A percentile compares a stretch with the other conserved stretches of the same genome.
Evolutionary conservation across 1,140 invertebrate species (phyloP).

Genomic region (Drosophila bipectinata): DNA sequence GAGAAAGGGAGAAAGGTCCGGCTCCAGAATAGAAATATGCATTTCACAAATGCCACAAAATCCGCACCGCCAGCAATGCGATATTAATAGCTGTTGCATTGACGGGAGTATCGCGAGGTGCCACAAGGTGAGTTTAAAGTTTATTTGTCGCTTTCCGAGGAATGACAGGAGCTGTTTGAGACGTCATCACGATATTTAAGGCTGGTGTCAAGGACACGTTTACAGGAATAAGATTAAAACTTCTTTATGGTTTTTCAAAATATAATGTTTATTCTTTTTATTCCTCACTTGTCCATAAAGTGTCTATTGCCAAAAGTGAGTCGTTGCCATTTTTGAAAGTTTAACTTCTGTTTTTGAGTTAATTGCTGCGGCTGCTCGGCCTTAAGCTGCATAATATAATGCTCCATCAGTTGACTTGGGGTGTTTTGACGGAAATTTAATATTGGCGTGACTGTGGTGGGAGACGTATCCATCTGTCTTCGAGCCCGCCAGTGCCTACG

Average conservation of each 20-base stretch:
- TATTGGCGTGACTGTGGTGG: conserved; percentile 39
- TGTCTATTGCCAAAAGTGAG: not conserved
- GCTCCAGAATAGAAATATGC: not conserved
- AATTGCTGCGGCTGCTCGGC: conserved; percentile 29
- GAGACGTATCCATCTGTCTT: not conserved
- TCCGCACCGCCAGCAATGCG: conserved; percentile 67
- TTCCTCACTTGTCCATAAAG: not conserved
- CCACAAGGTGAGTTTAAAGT: conserved; percentile 24
- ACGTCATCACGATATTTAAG: conserved; percentile 58
- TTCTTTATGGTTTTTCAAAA: no score
- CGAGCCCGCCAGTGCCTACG: not conserved
- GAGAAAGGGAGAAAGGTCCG: not conserved
- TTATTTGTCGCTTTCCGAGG: conserved; percentile 18
- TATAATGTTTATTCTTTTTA: no score
- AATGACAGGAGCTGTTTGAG: conserved; percentile 54
- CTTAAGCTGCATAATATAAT: conserved; percentile 65
- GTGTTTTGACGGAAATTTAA: conserved; percentile 47
- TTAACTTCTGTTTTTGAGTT: conserved; percentile 20
- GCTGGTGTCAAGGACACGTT: conserved; percentile 42
- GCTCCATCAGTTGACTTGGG: conserved; percentile 58
- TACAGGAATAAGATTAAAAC: no score
- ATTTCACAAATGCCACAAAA: conserved; percentile 72
- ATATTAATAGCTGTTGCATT: conserved; percentile 74
- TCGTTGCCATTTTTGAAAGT: conserved; percentile 66
- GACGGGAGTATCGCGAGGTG: conserved; percentile 9